Conservation (phyloP, 2,888 invertebrate genomes). For the Capitulum mitella region DNA sequence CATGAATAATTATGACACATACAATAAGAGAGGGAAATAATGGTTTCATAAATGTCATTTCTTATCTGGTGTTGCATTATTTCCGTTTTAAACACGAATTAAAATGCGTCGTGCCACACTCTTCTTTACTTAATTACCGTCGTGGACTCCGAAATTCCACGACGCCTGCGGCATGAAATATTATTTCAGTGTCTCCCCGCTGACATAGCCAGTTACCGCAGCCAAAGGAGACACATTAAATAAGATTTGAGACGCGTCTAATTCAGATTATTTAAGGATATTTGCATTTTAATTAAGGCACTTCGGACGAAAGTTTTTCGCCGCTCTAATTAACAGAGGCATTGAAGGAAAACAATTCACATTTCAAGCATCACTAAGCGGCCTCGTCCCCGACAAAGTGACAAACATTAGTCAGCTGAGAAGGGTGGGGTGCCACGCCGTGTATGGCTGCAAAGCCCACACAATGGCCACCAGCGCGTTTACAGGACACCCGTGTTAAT, state of each 20-base stretch:
- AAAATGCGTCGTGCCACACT: conserved; percentile 12
- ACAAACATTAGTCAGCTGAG: conserved; percentile 5
- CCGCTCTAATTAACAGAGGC: conserved; percentile 23
- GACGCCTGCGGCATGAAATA: not conserved
- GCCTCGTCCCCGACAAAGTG: not conserved
- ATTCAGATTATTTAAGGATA: conserved; percentile 23
- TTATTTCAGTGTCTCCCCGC: not conserved
- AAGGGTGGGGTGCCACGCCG: not conserved
- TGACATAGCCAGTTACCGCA: not conserved
- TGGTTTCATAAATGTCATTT: conserved; percentile 24
- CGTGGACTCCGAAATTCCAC: not conserved
- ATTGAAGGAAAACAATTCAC: conserved; percentile 25
- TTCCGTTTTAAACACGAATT: conserved; percentile 23
- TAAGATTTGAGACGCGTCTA: conserved; percentile 9
- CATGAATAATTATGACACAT: conserved; percentile 23
- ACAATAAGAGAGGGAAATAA: conserved; percentile 19
- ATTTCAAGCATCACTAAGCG: conserved; percentile 5
- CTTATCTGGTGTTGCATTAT: conserved; percentile 19
- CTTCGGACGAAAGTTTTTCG: conserved; percentile 3
- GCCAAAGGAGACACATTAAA: not conserved
- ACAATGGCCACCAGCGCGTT: not conserved
- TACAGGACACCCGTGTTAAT: not conserved
- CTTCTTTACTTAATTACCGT: conserved; percentile 11
- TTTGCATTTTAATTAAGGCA: conserved; percentile 26
- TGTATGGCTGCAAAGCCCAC: not conserved